Evolutionary conservation across 2,888 invertebrate species (phyloP).

Genomic region (Luffia ferchaultella): DNA sequence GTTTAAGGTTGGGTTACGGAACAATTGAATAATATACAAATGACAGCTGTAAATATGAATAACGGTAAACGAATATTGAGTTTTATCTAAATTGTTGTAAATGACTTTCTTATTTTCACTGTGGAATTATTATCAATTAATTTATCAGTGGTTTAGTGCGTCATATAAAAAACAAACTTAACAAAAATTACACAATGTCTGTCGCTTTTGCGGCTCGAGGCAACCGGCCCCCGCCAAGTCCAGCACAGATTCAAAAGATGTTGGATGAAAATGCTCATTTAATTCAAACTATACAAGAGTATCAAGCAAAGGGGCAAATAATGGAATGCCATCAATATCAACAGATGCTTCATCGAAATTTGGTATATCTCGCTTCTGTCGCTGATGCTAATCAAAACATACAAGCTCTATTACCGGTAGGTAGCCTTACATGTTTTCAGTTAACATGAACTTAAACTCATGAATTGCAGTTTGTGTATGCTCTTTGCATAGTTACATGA

Average conservation of each 20-base stretch:
- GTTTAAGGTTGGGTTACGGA: too few relatives aligned
- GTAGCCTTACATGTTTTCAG: too few relatives aligned
- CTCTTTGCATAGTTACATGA: too few relatives aligned
- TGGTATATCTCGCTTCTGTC: conserved; percentile 94
- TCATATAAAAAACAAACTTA: too few relatives aligned
- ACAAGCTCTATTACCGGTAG: conserved; percentile 87
- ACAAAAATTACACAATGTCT: conserved; percentile 73
- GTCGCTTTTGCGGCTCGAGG: conserved; percentile 78
- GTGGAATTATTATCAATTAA: too few relatives aligned
- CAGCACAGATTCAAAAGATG: conserved; percentile 92
- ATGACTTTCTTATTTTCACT: too few relatives aligned
- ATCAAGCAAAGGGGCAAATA: conserved; percentile 93
- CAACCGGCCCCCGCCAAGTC: conserved; percentile 78
- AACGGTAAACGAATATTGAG: too few relatives aligned
- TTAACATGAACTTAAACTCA: neutral
- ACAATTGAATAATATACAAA: too few relatives aligned
- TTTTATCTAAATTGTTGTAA: too few relatives aligned
- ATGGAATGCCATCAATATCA: conserved; percentile 95
- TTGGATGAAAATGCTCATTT: conserved; percentile 97
- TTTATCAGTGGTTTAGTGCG: too few relatives aligned
- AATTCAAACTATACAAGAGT: conserved; percentile 96
- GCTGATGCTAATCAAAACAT: conserved; percentile 97
- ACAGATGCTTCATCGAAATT: conserved; percentile 92
- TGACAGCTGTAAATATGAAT: too few relatives aligned
- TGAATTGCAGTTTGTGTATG: too few relatives aligned